Base-by-base conservation (phyloP, 2,888 invertebrate species). In the Cantharis rufa region DNA sequence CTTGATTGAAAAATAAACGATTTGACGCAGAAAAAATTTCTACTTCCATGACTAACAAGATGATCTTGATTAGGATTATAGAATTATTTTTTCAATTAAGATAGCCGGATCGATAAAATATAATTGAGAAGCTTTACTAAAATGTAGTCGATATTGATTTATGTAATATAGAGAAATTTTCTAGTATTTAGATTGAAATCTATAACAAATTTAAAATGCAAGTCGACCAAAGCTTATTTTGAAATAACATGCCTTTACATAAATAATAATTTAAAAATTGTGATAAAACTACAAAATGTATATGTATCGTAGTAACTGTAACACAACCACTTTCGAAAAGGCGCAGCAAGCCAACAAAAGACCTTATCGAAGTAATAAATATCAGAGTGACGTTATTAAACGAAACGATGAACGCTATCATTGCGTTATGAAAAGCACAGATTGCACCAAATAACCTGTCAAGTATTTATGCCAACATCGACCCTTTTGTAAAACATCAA, bases 1-100 rank as follows among this genome's bases (percentile, higher is more conserved):
- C 82, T 79, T 78, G 80, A 83, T 82, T 81, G 80, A 79, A 81
- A 82, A 82, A 83, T 82, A 82, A 83, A 82, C 80, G 80, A 81
- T 80, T 76, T 28, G 69, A 62, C 75, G 28, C 4, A 48, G 48
- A 18, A 64, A 63, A 64, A 21, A 64, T 18, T 64, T 16, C 64
- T n/a, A 64, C 18, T 16, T 64, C 11, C 18, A 1, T 48, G 48
- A 48, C 48, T 48, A 48, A 48, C 48, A n/a, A 48, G 48, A 48
- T 48, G 48, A 48, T 48, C 48, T 48, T 48, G 48, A 48, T 48
- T 48, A n/a, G 48, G 48, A 48, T 48, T 48, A 48, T 9, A 48
- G 48, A 48, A 48, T 48, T 32, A 66, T 66, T 61, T 69, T 73
- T 28, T 21, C 48, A 21, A 61, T 32, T 10, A 16, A 32, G 15